Percentiles rank a stretch among this genome's conserved stretches.
Evolutionary conservation across 2,888 invertebrate genomes (phyloP).

Genomic region (Tineola bisselliella): DNA sequence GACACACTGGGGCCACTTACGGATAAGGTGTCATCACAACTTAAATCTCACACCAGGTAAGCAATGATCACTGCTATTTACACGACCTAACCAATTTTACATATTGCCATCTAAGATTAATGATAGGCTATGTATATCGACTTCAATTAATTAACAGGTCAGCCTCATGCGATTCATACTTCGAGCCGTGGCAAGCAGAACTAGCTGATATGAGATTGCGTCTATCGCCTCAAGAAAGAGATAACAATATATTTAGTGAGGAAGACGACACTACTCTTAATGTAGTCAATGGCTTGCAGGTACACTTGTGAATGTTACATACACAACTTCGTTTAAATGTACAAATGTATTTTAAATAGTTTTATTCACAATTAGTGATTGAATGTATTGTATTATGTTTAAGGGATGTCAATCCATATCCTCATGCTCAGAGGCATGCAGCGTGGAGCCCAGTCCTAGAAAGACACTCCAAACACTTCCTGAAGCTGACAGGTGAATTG

Average conservation of each 20-base stretch:
- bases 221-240: constrained; percentile 85
- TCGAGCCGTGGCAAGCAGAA: constrained; percentile 82
- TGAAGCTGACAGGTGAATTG: constrained; percentile 34
- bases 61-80: too few species aligned
- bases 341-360: too few species aligned
- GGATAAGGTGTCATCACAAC: constrained; percentile 22
- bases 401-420: background rate
- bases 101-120: too few species aligned
- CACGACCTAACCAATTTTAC: too few species aligned
- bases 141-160: constrained; percentile 65
- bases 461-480: constrained; percentile 32
- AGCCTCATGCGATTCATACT: constrained; percentile 93
- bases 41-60: constrained; percentile 46
- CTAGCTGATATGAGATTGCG: constrained; percentile 86
- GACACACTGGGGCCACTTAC: constrained; percentile 79
- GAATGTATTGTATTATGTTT: background rate
- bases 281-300: constrained; percentile 74
- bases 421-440: constrained; percentile 32
- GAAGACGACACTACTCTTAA: constrained; percentile 74
- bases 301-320: constrained; percentile 31
- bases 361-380: too few species aligned
- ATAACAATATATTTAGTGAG: constrained; percentile 89
- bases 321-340: too few species aligned
- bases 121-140: too few species aligned
- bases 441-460: constrained; percentile 45